A percentile compares a stretch with the other conserved stretches of the same genome.
These are phyloP conservation scores for Gasterosteus nipponicus DNA, from an alignment of 2,113 vertebrate genomes.

Conservation along the genomic window DNA sequence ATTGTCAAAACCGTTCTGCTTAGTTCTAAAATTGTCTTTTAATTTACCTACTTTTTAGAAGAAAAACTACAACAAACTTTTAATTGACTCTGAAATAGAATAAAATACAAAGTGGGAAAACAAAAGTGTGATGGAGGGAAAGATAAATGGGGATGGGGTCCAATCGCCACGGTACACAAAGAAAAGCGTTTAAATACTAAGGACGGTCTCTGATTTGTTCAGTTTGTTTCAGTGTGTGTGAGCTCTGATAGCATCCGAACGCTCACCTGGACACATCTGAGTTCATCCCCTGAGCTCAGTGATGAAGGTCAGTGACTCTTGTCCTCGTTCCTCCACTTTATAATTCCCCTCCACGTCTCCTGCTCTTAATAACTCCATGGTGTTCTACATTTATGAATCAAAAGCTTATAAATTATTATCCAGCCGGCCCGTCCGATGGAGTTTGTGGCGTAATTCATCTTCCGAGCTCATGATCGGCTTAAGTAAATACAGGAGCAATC, in stretches of 20 bases:
- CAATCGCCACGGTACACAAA: background rate
- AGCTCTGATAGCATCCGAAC: background rate
- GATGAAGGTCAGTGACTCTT: background rate
- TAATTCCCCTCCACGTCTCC: slow-evolving; percentile 46
- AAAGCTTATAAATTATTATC: slow-evolving; percentile 54
- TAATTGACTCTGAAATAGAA: too few species aligned
- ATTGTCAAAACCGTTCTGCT: too few species aligned
- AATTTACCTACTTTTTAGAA: too few species aligned
- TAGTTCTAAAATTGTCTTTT: too few species aligned
- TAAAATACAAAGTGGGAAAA: too few species aligned
- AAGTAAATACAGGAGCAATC: slow-evolving; percentile 56
- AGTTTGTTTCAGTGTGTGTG: background rate
- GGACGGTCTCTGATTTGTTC: background rate
- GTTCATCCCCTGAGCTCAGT: background rate
- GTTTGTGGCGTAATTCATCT: slow-evolving; percentile 56
- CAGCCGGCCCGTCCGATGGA: slow-evolving; percentile 55
- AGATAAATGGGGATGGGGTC: background rate
- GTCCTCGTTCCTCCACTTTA: slow-evolving; percentile 34
- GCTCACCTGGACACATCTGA: background rate
- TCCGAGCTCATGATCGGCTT: slow-evolving; percentile 53
- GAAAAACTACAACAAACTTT: too few species aligned
- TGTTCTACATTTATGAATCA: slow-evolving; percentile 58
- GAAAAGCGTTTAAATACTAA: background rate
- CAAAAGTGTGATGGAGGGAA: background rate
- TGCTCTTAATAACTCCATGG: slow-evolving; percentile 51